These are phyloP conservation scores for Heliothis subflexa DNA, from an alignment of 1,140 invertebrate genomes.

Conservation along the genomic window DNA sequence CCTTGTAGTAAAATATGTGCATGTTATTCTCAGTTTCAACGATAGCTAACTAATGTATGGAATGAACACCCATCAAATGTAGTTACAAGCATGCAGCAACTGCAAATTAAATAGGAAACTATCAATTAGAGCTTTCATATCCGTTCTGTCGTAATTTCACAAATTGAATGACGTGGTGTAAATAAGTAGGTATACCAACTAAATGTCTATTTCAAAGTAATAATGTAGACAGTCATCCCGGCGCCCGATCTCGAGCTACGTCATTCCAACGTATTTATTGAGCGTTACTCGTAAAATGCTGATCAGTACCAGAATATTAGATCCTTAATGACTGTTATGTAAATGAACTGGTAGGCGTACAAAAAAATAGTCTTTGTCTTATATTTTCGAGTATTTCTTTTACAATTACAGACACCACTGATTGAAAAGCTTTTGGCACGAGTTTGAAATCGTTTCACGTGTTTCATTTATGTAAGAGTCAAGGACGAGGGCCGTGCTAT, in stretches of 20 bases:
- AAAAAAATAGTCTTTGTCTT: not conserved
- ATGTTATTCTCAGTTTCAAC: too few relatives aligned
- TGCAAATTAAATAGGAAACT: constrained; percentile 18
- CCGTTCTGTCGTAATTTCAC: not conserved
- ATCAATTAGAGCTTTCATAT: constrained; percentile 14
- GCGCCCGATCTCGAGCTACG: not conserved
- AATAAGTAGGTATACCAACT: not conserved
- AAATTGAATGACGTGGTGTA: not conserved
- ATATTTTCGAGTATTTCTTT: constrained; percentile 2
- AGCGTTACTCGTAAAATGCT: constrained; percentile 14
- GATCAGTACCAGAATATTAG: constrained; percentile 14
- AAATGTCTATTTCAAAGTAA: not conserved
- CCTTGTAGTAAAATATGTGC: too few relatives aligned
- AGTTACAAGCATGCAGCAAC: not conserved
- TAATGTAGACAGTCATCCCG: not conserved
- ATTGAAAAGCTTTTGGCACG: constrained; percentile 7
- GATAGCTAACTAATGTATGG: too few relatives aligned
- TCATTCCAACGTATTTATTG: not conserved
- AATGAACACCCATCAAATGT: not conserved
- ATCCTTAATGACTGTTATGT: constrained; percentile 12
- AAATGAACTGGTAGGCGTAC: constrained; percentile 8
- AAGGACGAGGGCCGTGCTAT: not conserved
- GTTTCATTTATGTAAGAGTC: not conserved
- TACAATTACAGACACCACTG: not conserved
- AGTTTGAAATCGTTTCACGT: not conserved